Base-by-base conservation (phyloP, 2,888 invertebrate genomes). In the Phanerotoma sp. region DNA sequence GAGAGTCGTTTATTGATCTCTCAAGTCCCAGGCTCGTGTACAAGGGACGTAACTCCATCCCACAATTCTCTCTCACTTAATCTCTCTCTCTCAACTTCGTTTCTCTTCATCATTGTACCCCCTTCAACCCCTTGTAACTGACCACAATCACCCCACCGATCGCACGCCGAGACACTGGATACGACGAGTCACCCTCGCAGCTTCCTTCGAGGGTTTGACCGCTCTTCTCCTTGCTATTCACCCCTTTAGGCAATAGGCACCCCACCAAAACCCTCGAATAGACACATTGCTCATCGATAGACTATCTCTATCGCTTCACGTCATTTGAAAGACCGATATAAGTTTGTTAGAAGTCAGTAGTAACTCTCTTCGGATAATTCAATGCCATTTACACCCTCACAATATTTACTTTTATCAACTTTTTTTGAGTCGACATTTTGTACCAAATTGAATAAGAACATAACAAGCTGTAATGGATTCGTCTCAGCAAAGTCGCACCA, bases 1-100 rank as follows among this genome's bases (percentile, higher is more conserved):
- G 69, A 73, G 77, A 76, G 75, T 76, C 77, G 76, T 77, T 78
- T 77, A 77, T 77, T 77, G 77, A 77, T 77, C 76, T 77, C 75
- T 75, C 76, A 76, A 77, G 77, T 77, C 74, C 72, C 70, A 72
- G 70, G 69, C 70, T 70, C 70, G 67, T 67, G 69, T 71, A 72
- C 70, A 70, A 69, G 70, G 72, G 72, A 75, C 72, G 71, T 70
- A 73, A 72, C 61, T 61, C 61, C 61, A 60, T 61, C 63, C 62
- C 54, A 50, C n/a, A n/a, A n/a, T n/a, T n/a, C n/a, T n/a, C 38
- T 49, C 48, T 46, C 55, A 65, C 69, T 69, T 67, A 67, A 68
- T 66, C 66, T 69, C 64, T 61, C 60, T 54, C 60, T 61, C 64
- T 62, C 63, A 61, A 59, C 65, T 62, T 63, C 62, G 55, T 61